A percentile compares a stretch with the other conserved stretches of the same genome.
These are phyloP conservation scores for Chrysodeixis includens DNA, from an alignment of 2,888 invertebrate species.

Conservation along the genomic window DNA sequence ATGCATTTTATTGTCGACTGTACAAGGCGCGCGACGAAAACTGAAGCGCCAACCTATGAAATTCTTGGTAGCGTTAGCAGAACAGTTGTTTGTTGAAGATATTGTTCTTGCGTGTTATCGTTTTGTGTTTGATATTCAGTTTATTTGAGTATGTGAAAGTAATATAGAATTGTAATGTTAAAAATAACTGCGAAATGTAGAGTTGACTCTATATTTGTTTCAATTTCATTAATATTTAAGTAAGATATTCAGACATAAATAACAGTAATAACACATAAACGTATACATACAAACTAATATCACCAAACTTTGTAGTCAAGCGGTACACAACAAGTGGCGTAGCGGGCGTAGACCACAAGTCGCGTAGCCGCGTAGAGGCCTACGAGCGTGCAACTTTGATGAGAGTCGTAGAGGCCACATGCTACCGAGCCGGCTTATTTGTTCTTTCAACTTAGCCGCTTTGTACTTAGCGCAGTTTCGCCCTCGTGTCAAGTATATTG, in stretches of 20 bases:
- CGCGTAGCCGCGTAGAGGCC: constrained; percentile 70
- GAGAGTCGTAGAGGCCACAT: constrained; percentile 80
- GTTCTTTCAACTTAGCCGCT: constrained; percentile 71
- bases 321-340: constrained; percentile 65
- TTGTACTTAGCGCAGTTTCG: constrained; percentile 59
- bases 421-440: constrained; percentile 73
- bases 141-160: not conserved
- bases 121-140: not conserved
- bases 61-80: constrained; percentile 67
- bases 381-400: constrained; percentile 83
- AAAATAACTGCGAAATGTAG: not conserved
- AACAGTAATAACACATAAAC: constrained; percentile 14
- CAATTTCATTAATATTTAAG: not conserved
- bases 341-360: constrained; percentile 58
- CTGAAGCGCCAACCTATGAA: constrained; percentile 61
- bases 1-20: constrained; percentile 86
- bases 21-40: constrained; percentile 73
- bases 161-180: not conserved
- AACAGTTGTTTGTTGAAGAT: constrained; percentile 40
- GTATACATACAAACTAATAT: constrained; percentile 28
- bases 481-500: constrained; percentile 59
- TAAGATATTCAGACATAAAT: not conserved
- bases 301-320: constrained; percentile 51
- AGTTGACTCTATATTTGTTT: not conserved
- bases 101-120: constrained; percentile 6